Evolutionary conservation across 2,113 vertebrate species (phyloP), one percentile per base, ranked within the genome.

Genomic region (Polyodon spathula): DNA sequence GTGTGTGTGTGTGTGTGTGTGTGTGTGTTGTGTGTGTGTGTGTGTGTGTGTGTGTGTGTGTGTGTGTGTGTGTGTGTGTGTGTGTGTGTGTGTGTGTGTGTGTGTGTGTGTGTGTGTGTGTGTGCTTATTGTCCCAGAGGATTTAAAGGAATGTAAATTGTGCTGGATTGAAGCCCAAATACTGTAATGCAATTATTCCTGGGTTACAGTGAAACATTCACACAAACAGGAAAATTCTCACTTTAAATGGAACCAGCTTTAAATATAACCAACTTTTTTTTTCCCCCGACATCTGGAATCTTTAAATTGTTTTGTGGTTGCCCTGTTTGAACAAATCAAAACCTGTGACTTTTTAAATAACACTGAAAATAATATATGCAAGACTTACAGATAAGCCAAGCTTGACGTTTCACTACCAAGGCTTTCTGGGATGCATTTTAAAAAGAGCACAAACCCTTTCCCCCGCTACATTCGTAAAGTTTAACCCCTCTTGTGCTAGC

Each of bases 161-260:
- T n/a, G 6, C 48, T 50, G 48, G 48, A 11, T 6, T 6, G 14
- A 50, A 6, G 48, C 48, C 48, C 48, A 50, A 14, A 50, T 50
- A 5, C 48, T 50, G 6, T 10, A 50, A 11, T 50, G 48, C 8
- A 50, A 50, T 50, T 50, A 50, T 50, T 6, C 48, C 48, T 50
- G 48, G 48, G 14, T 50, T 50, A 50, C 48, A 50, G 48, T 50
- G 5, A n/a, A n/a, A 50, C 12, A 4, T 50, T 50, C 48, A 50
- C 48, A 50, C 48, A n/a, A 50, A 12, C 8, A 50, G 48, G 48
- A 50, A 50, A 50, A 5, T 50, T 50, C 48, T 50, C 48, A 50
- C 48, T 50, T 10, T 6, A 12, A 6, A 50, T 6, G 48, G 14
- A n/a, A n/a, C n/a, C n/a, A n/a, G n/a, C n/a, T n/a, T n/a, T n/a